Conservation (phyloP, 2,888 invertebrate genomes). For the Callinectes sapidus region DNA sequence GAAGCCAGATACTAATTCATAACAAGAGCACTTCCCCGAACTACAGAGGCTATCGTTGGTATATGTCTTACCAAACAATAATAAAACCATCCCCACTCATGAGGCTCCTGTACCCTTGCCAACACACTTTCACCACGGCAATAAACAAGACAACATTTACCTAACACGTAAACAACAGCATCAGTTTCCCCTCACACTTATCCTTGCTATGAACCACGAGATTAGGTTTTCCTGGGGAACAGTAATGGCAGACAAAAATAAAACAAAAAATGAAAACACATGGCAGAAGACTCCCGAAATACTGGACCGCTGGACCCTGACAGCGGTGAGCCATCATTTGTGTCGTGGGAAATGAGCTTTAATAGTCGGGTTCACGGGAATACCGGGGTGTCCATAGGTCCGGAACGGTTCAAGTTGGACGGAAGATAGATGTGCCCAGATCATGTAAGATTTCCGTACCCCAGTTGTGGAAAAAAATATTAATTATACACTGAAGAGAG, state of each 20-base stretch:
- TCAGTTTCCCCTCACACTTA: constrained; percentile 19
- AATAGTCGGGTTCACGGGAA: constrained; percentile 47
- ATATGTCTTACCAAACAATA: background rate
- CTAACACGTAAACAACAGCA: constrained; percentile 12
- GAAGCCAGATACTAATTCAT: background rate
- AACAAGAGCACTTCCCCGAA: background rate
- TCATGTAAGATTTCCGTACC: constrained; percentile 64
- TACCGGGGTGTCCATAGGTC: constrained; percentile 39
- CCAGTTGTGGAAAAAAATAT: constrained; percentile 52
- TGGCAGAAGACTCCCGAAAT: constrained; percentile 19
- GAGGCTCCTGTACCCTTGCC: background rate
- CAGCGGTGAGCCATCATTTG: constrained; percentile 11
- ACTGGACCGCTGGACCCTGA: background rate
- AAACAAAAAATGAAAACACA: background rate
- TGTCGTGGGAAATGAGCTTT: constrained; percentile 36
- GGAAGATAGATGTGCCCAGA: constrained; percentile 51
- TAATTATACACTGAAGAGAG: constrained; percentile 64
- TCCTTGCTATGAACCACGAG: constrained; percentile 17
- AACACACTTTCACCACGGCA: background rate
- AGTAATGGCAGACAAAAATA: background rate
- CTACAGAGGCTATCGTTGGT: background rate
- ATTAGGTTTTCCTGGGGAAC: constrained; percentile 23
- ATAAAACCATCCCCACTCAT: background rate
- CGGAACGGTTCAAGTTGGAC: constrained; percentile 40
- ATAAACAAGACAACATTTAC: constrained; percentile 10